Evolutionary conservation across 1,140 invertebrate genomes (phyloP).

Genomic region (Periplaneta americana): DNA sequence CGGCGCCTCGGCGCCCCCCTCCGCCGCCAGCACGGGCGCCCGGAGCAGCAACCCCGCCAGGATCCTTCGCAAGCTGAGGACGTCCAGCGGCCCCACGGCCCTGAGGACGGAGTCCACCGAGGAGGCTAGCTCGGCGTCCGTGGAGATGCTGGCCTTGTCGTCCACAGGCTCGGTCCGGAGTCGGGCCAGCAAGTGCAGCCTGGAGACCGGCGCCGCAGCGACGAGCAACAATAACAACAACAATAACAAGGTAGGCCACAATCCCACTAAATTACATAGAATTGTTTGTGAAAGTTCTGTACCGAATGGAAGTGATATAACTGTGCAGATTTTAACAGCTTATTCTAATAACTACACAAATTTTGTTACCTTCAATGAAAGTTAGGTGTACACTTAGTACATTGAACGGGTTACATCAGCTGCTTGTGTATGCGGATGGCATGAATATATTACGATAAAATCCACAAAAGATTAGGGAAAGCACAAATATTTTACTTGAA

Average conservation of each 20-base stretch:
- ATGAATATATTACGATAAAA: too few species aligned
- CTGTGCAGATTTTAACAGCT: too few species aligned
- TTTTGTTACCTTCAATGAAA: too few species aligned
- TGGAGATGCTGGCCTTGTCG: slow-evolving; percentile 23
- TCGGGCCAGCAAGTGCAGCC: slow-evolving; percentile 12
- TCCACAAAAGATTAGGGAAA: too few species aligned
- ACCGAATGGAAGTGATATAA: too few species aligned
- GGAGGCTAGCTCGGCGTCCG: slow-evolving; percentile 25
- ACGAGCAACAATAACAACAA: neutral
- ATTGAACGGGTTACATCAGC: too few species aligned
- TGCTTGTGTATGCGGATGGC: too few species aligned
- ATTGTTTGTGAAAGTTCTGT: too few species aligned
- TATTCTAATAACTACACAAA: too few species aligned
- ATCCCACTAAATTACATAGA: too few species aligned
- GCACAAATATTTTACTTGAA: too few species aligned
- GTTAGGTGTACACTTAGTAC: too few species aligned
- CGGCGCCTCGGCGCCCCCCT: neutral
- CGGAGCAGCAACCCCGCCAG: slow-evolving; percentile 17
- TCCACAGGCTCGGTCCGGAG: slow-evolving; percentile 27
- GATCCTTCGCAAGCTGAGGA: slow-evolving; percentile 24
- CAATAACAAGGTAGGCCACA: neutral
- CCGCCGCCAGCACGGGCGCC: slow-evolving; percentile 1
- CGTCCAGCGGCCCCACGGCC: slow-evolving; percentile 1
- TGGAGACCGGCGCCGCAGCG: neutral
- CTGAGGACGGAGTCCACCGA: slow-evolving; percentile 21